phyloP scores from a whole-genome alignment of 2,888 invertebrate genomes.

The Agapostemon virescens region DNA sequence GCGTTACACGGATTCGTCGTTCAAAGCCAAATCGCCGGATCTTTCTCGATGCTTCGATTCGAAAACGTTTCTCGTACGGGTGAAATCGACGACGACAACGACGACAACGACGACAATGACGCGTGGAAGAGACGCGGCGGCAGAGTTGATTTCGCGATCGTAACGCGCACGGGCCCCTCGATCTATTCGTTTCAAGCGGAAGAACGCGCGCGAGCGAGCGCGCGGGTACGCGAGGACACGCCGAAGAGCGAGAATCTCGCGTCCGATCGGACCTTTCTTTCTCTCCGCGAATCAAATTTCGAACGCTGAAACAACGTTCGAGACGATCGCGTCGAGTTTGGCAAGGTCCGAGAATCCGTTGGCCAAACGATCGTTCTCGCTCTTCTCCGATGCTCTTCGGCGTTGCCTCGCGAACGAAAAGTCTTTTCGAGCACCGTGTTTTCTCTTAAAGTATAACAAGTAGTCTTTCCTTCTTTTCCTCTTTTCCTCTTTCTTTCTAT shows the following conservation, averaged over 20 bases:
- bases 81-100: too few species aligned
- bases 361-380: not conserved
- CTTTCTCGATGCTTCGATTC: too few species aligned
- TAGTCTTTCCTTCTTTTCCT: slow-evolving; percentile 36
- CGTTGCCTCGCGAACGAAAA: slow-evolving; percentile 44
- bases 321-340: not conserved
- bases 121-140: not conserved
- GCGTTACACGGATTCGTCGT: not conserved
- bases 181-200: not conserved
- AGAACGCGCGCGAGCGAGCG: not conserved
- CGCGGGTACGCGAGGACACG: not conserved
- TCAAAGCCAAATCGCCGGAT: not conserved
- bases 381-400: slow-evolving; percentile 11
- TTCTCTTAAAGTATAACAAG: slow-evolving; percentile 47
- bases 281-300: not conserved
- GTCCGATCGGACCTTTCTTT: not conserved
- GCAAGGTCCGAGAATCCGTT: not conserved
- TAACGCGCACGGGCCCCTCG: not conserved
- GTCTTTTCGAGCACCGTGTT: slow-evolving; percentile 59
- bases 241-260: not conserved
- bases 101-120: too few species aligned
- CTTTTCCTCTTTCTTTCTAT: not conserved
- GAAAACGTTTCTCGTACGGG: not conserved
- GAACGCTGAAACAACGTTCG: not conserved
- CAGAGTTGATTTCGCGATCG: not conserved